A percentile compares a stretch with the other conserved stretches of the same genome.
phyloP scores from a whole-genome alignment of 2,113 vertebrate genomes.

The Gadus chalcogrammus region DNA sequence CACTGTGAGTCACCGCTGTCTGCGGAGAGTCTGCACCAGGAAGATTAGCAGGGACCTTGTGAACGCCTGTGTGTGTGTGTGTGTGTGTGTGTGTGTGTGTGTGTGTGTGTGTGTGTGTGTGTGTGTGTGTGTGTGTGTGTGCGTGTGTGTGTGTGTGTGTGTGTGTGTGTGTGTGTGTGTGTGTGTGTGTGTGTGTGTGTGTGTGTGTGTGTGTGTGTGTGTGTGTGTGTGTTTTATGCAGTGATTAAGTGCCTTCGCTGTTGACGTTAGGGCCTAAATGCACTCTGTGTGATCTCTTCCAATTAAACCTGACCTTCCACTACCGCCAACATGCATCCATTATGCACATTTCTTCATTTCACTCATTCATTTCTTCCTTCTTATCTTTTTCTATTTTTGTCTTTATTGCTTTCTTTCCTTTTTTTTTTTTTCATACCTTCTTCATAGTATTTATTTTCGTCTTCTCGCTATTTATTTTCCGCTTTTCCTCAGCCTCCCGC shows the following conservation, averaged over 20 bases:
- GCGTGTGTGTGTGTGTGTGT: no score
- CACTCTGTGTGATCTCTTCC: slow-evolving; percentile 20
- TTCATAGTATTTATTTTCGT: no score
- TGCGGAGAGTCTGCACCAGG: slow-evolving; percentile 40
- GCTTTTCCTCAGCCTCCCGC: neutral
- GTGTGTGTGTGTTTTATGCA: slow-evolving; percentile 8
- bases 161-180: no score
- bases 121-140: no score
- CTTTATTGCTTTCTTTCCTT: neutral
- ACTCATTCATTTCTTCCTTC: neutral
- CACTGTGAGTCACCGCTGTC: slow-evolving; percentile 41
- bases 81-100: no score
- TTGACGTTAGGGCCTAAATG: slow-evolving; percentile 18
- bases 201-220: no score
- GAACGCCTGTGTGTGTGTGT: slow-evolving; percentile 14
- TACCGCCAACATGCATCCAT: neutral
- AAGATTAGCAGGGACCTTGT: slow-evolving; percentile 34
- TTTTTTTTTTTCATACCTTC: no score
- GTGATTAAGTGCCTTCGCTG: slow-evolving; percentile 25
- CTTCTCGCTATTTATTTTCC: neutral
- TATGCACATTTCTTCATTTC: no score
- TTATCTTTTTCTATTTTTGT: neutral
- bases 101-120: no score
- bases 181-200: no score
- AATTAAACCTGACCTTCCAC: slow-evolving; percentile 23